Evolutionary conservation across 2,888 invertebrate species (phyloP).

Genomic region (Gastrophysa polygoni): DNA sequence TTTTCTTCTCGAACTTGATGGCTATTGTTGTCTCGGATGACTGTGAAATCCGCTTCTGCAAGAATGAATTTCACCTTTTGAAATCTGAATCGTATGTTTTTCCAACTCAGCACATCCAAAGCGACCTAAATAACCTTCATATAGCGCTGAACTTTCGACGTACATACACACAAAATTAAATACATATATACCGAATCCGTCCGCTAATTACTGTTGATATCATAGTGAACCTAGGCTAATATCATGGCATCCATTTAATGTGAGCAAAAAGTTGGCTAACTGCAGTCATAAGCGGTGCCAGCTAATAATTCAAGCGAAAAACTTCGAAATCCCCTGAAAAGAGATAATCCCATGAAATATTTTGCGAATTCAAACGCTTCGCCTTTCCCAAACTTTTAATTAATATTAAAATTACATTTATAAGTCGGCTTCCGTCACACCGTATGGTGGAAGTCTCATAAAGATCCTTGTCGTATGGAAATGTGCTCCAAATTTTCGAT

Average conservation of each 20-base stretch:
- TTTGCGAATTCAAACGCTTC: slow-evolving; percentile 30
- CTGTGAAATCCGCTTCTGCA: no score
- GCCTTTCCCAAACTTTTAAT: slow-evolving; percentile 25
- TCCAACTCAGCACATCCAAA: no score
- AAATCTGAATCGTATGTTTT: no score
- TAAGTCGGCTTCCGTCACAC: background rate
- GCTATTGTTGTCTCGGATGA: no score
- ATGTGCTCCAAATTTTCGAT: background rate
- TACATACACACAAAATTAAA: background rate
- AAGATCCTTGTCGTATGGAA: background rate
- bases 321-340: slow-evolving; percentile 34
- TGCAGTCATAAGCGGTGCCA: slow-evolving; percentile 24
- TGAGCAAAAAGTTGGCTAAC: slow-evolving; percentile 21
- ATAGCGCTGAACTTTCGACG: background rate
- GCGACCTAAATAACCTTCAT: no score
- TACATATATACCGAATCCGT: background rate
- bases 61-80: no score
- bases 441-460: background rate
- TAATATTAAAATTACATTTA: slow-evolving; percentile 26
- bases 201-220: slow-evolving; percentile 18
- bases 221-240: background rate
- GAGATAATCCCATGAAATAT: slow-evolving; percentile 36
- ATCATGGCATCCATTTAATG: slow-evolving; percentile 21
- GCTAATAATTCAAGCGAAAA: slow-evolving; percentile 35
- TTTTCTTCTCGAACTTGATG: no score